These are phyloP conservation scores for Meleagris gallopavo DNA, from an alignment of 2,113 vertebrate species.

Conservation along the genomic window DNA sequence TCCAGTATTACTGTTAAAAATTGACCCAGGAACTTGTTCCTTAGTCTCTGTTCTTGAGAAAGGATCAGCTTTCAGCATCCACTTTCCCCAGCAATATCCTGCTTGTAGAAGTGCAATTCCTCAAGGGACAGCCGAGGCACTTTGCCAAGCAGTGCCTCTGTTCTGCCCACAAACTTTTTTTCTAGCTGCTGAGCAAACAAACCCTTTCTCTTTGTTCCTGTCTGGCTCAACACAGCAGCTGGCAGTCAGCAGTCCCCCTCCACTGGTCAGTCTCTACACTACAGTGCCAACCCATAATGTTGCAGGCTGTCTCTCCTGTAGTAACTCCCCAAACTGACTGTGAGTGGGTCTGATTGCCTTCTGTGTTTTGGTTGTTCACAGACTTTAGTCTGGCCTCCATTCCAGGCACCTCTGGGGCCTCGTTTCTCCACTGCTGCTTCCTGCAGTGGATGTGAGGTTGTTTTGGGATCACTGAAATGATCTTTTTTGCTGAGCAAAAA, in stretches of 20 bases:
- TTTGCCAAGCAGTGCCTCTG: neutral
- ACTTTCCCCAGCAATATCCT: no score
- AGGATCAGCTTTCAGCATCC: neutral
- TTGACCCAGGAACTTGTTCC: neutral
- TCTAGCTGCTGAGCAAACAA: neutral
- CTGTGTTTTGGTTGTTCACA: rapidly evolving
- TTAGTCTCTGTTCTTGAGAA: neutral
- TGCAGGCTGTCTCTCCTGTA: neutral
- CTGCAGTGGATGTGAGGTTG: neutral
- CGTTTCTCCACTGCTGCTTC: neutral
- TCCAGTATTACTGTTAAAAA: neutral
- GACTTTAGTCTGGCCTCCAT: neutral
- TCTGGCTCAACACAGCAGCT: neutral
- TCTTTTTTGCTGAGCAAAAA: neutral
- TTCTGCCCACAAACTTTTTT: neutral
- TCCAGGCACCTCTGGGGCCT: neutral
- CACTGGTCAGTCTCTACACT: neutral
- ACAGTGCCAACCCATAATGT: neutral
- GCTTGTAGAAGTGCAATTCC: neutral
- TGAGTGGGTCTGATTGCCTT: neutral
- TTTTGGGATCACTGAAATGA: neutral
- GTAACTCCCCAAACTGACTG: neutral
- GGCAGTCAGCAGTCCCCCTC: neutral
- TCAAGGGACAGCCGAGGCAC: neutral
- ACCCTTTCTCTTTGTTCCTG: neutral